A percentile compares a stretch with the other conserved stretches of the same genome.
Evolutionary conservation across 2,797 vertebrate species (phyloP).

Genomic region (Notolepis coatsorum): DNA sequence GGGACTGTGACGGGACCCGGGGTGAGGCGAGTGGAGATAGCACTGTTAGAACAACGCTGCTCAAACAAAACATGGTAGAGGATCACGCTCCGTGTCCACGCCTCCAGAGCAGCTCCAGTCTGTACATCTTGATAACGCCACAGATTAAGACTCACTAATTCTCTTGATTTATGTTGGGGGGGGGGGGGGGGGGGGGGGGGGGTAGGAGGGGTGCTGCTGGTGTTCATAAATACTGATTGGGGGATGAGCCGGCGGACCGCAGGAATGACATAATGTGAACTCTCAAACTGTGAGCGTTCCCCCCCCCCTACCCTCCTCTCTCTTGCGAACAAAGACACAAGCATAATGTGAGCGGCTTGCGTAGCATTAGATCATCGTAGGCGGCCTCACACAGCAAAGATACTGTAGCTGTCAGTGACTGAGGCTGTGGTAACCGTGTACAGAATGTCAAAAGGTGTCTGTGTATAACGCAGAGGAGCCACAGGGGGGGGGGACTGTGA

Average conservation of each 20-base stretch:
- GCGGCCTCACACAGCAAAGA: slow-evolving; percentile 43
- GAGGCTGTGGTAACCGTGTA: slow-evolving; percentile 49
- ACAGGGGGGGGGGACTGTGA: slow-evolving; percentile 48
- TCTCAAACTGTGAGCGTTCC: slow-evolving; percentile 35
- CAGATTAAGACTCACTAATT: slow-evolving; percentile 32
- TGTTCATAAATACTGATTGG: slow-evolving; percentile 12
- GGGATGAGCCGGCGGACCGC: neutral
- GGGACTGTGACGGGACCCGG: no score
- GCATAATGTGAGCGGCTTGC: slow-evolving; percentile 60
- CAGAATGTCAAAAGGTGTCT: slow-evolving; percentile 52
- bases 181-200: neutral
- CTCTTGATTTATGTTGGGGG: slow-evolving; percentile 39
- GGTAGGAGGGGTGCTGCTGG: slow-evolving; percentile 8
- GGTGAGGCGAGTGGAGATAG: no score
- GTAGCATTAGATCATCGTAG: slow-evolving; percentile 49
- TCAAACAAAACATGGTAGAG: no score
- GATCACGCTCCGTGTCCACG: no score
- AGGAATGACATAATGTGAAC: slow-evolving; percentile 24
- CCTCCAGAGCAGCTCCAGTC: slow-evolving; percentile 20
- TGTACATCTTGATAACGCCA: slow-evolving; percentile 52
- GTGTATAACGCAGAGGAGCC: slow-evolving; percentile 40
- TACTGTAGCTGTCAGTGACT: slow-evolving; percentile 38
- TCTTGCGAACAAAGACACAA: slow-evolving; percentile 52
- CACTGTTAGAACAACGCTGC: no score
- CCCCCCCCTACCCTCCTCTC: no score